Percentiles rank a stretch among this genome's conserved stretches.
These are phyloP conservation scores for Lagorchestes hirsutus DNA, from an alignment of 2,797 vertebrate species.

Conservation along the genomic window DNA sequence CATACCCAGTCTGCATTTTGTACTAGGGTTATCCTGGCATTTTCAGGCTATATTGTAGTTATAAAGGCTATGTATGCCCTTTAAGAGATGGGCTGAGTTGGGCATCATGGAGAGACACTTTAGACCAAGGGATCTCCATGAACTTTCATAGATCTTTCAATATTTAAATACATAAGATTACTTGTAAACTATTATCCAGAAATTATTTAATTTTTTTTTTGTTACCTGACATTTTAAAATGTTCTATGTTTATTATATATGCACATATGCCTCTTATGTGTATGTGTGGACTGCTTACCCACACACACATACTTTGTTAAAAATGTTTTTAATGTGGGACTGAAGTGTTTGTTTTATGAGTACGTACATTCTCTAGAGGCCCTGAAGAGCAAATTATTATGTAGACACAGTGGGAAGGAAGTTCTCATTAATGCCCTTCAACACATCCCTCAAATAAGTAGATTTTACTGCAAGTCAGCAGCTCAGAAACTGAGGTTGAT, in stretches of 20 bases:
- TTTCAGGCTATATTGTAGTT: not conserved
- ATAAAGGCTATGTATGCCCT: not conserved
- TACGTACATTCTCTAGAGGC: not conserved
- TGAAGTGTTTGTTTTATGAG: not conserved
- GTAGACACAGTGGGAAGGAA: not conserved
- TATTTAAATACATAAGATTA: not conserved
- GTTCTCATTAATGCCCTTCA: slow-evolving; percentile 48
- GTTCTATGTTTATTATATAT: not conserved
- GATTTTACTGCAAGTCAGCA: slow-evolving; percentile 42
- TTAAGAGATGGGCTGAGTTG: not conserved
- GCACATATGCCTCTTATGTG: not conserved
- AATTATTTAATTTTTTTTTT: not conserved
- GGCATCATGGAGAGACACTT: not conserved
- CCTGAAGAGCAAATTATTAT: slow-evolving; percentile 33
- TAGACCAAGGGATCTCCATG: not conserved
- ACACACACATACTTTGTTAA: not conserved
- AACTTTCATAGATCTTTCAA: not conserved
- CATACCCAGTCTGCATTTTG: not conserved
- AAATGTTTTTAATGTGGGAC: not conserved
- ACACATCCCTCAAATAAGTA: slow-evolving; percentile 52
- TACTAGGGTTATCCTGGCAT: not conserved
- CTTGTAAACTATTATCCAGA: not conserved
- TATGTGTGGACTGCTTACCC: not conserved
- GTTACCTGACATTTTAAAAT: not conserved
- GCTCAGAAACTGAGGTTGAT: slow-evolving; percentile 24